Conservation (phyloP, 2,888 invertebrate genomes). For the Microctonus hyperodae region DNA sequence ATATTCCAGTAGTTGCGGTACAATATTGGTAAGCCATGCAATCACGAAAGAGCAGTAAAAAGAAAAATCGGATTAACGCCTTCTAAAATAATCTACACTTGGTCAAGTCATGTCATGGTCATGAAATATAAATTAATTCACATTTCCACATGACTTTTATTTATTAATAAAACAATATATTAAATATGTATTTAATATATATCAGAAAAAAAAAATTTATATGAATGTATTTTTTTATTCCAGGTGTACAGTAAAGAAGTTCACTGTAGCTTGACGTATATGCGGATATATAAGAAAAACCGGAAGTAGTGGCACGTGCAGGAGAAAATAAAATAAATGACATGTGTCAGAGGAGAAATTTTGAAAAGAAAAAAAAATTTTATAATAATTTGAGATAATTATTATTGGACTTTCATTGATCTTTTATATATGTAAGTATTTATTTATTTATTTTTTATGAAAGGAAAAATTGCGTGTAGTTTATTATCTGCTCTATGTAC, state of each 20-base stretch:
- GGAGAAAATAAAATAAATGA: background rate
- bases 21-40: too few species aligned
- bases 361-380: background rate
- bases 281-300: slow-evolving; percentile 31
- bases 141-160: background rate
- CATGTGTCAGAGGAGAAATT: background rate
- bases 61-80: background rate
- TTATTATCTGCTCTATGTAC: too few species aligned
- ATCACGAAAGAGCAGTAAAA: background rate
- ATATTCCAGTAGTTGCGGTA: background rate
- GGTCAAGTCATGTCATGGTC: too few species aligned
- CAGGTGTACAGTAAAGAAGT: slow-evolving; percentile 35
- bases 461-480: too few species aligned
- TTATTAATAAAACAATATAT: background rate
- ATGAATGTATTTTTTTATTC: background rate
- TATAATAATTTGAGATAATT: background rate
- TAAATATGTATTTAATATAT: too few species aligned
- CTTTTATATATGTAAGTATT: too few species aligned
- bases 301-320: slow-evolving; percentile 31
- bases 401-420: background rate
- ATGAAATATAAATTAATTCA: too few species aligned
- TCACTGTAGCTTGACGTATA: background rate
- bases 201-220: background rate
- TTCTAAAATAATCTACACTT: too few species aligned
- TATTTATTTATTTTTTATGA: too few species aligned